Conservation (phyloP, 2,888 invertebrate species). For the Oscheius onirici region DNA sequence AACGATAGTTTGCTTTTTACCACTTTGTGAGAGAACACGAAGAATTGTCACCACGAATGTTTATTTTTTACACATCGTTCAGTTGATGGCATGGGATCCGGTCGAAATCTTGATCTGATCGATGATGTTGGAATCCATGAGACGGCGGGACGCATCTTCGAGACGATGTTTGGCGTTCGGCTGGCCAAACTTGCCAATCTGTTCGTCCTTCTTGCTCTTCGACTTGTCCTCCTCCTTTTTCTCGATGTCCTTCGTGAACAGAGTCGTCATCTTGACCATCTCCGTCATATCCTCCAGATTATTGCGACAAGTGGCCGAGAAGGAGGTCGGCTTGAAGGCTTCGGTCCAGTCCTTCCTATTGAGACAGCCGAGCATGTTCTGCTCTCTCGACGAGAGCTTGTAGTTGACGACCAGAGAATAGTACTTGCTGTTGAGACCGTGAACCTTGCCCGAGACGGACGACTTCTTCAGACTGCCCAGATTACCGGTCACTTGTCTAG, state of each 20-base stretch:
- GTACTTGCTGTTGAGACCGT: slow-evolving; percentile 58
- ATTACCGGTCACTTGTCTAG: slow-evolving; percentile 53
- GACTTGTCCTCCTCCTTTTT: slow-evolving; percentile 19
- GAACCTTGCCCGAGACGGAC: slow-evolving; percentile 49
- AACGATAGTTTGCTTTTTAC: too few relatives aligned
- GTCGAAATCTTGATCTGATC: slow-evolving; percentile 11
- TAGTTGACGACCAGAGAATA: slow-evolving; percentile 60
- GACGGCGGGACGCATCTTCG: slow-evolving; percentile 19
- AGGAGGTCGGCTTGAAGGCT: slow-evolving; percentile 40
- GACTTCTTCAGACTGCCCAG: slow-evolving; percentile 50
- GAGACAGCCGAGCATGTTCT: slow-evolving; percentile 61
- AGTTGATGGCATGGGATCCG: slow-evolving; percentile 16
- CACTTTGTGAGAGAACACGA: neutral
- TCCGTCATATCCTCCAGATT: slow-evolving; percentile 45
- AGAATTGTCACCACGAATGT: neutral
- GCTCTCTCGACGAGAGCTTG: slow-evolving; percentile 51
- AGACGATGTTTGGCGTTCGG: slow-evolving; percentile 61
- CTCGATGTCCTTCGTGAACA: slow-evolving; percentile 26
- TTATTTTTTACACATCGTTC: neutral
- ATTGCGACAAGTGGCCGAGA: slow-evolving; percentile 36
- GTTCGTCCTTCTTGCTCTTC: slow-evolving; percentile 37
- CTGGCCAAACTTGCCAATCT: slow-evolving; percentile 53
- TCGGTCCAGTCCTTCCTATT: slow-evolving; percentile 59
- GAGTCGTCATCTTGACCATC: slow-evolving; percentile 50
- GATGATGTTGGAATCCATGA: slow-evolving; percentile 18